These are phyloP conservation scores for Imbricaverruca yamaguchii DNA, from an alignment of 2,888 invertebrate species.

Conservation along the genomic window DNA sequence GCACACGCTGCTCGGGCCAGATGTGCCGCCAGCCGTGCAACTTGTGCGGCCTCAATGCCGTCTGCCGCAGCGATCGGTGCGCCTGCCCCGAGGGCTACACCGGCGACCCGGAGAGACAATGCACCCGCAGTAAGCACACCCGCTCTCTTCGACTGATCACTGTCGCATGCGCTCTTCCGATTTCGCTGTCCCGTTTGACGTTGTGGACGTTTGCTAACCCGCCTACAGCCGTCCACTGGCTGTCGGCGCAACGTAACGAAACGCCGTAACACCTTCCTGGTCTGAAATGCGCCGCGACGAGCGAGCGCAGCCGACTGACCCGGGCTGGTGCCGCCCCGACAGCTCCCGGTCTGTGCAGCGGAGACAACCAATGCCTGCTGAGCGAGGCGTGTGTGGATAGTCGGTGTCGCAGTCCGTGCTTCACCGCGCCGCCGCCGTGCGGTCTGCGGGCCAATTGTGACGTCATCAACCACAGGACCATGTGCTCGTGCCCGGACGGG, in stretches of 20 bases:
- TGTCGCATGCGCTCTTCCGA: background rate
- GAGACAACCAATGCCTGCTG: constrained; percentile 4
- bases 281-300: too few species aligned
- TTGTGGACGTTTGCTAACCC: too few species aligned
- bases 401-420: constrained; percentile 25
- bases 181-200: background rate
- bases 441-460: constrained; percentile 65
- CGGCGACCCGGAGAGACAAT: constrained; percentile 69
- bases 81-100: constrained; percentile 67
- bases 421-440: constrained; percentile 48
- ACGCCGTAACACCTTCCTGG: background rate
- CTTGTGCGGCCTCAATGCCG: constrained; percentile 73
- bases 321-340: background rate
- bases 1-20: constrained; percentile 61
- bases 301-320: constrained; percentile 14
- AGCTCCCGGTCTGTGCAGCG: constrained; percentile 1
- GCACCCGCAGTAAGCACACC: constrained; percentile 32
- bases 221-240: too few species aligned
- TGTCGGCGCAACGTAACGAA: background rate
- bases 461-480: constrained; percentile 68
- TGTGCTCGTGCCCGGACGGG: constrained; percentile 61
- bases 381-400: constrained; percentile 8
- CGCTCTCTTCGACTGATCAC: constrained; percentile 4
- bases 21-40: constrained; percentile 71
- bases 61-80: constrained; percentile 67